Base-by-base conservation (phyloP, 2,888 invertebrate species). In the Ectemnius cavifrons region DNA sequence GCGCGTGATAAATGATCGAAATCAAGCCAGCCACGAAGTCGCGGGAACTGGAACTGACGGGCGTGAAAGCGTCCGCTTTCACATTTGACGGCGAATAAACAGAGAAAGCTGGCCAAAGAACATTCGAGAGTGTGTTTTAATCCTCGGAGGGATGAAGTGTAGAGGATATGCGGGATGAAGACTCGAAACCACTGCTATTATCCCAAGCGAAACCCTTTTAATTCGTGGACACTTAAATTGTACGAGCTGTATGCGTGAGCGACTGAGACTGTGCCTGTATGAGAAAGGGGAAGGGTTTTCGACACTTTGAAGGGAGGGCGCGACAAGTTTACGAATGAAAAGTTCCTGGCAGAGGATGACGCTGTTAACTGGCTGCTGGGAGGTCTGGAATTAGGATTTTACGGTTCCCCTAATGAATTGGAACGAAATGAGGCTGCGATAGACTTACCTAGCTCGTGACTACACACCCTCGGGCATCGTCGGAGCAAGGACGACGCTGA, bases 371-470 rank as follows among this genome's bases (percentile, higher is more conserved):
- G 63, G 76, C 67, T 49, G 59, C 64, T 75, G 75, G 74, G 71
- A 62, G 72, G 71, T 49, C 75, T 63, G 67, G 75, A 79, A 81
- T 73, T 80, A 78, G 79, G 71, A 80, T 84, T 84, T 83, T 80
- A 78, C 63, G 67, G 75, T 71, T 70, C 67, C 74, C 74, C 79
- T 84, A 83, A 85, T 84, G 85, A 85, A 85, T 81, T 81, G 83
- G 80, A 84, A 80, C 77, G 81, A 81, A 80, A 78, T 74, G 79
- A 81, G 79, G 73, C 81, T 72, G 59, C 75, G 64, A 81, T 79
- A 72, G 79, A 78, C 73, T 80, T 75, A 69, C 76, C 70, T 71
- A 56, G 61, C 80, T 16, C 67, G 61, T 70, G 68, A 75, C 73
- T 74, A 71, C 71, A 71, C 82, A 71, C 65, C 74, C 70, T 63